Base-by-base conservation (phyloP, 2,888 invertebrate genomes). In the Itoplectis maculator region DNA sequence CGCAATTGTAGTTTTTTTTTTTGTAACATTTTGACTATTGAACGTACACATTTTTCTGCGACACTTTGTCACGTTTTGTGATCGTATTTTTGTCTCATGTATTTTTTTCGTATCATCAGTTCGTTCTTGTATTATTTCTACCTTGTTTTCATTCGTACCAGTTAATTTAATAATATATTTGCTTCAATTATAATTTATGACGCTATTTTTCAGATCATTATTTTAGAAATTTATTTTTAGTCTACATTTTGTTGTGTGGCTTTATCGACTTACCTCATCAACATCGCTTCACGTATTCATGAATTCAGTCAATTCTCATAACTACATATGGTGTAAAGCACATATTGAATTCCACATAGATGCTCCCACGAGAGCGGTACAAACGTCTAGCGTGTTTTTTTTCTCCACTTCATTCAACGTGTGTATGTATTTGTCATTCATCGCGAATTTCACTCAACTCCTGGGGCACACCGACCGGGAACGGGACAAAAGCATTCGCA, bases 401-500 rank as follows among this genome's bases (percentile, higher is more conserved):
- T 63, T 70, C 70, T 65, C n/a, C 54, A 54, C 54, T 65, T 54
- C 51, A 70, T 78, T 78, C 78, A 45, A 9, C 45, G 59, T 68
- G 66, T 65, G 42, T 69, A 15, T 69, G 66, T 79, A 51, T 77
- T 73, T 73, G 73, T 63, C 73, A 73, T 77, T 72, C 65, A 56
- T 76, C 72, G 49, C 54, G 79, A 79, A 79, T 76, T 73, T 82
- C 51, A 29, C 70, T 69, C 49, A 37, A 82, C 69, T 73, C 65
- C 35, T 51, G 47, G 51, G 79, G 68, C 11, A 42, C 35, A 54
- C 23, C 29, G 49, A 61, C 29, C 40, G n/a, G 68, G 45, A 79
- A 75, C 72, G 66, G 76, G 78, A 84, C 83, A 86, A 86, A 82
- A 83, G 73, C 76, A 69, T 79, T 83, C 76, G 79, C 83, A 81